Evolutionary conservation across 2,113 vertebrate genomes (phyloP).

Genomic region (Leptodactylus fuscus): DNA sequence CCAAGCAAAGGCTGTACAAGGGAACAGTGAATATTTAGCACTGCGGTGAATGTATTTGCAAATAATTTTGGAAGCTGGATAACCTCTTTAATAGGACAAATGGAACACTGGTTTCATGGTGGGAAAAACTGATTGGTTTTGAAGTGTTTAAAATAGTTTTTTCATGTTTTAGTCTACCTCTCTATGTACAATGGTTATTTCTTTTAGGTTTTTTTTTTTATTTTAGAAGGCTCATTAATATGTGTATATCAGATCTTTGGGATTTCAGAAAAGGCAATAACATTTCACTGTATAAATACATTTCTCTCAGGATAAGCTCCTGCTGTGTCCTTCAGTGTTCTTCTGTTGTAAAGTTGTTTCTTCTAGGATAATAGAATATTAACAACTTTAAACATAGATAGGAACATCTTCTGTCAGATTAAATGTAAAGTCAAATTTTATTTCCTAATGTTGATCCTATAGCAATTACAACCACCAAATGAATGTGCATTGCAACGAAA

Average conservation of each 20-base stretch:
- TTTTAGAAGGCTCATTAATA: neutral
- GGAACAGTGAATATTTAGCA: too few species aligned
- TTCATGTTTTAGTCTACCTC: neutral
- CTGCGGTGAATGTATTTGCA: too few species aligned
- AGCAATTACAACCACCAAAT: too few species aligned
- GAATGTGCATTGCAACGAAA: too few species aligned
- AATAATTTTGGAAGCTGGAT: too few species aligned
- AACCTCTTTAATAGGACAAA: too few species aligned
- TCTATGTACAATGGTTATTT: neutral
- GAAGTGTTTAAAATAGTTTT: too few species aligned
- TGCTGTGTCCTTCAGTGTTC: neutral
- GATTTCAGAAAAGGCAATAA: neutral
- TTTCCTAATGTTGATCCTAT: neutral
- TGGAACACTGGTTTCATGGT: too few species aligned
- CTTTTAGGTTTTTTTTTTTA: neutral
- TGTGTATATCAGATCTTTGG: neutral
- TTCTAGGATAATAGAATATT: slow-evolving; percentile 5
- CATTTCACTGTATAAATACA: neutral
- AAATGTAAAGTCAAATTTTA: neutral
- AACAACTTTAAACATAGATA: neutral
- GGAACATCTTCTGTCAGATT: neutral
- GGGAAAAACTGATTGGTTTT: too few species aligned
- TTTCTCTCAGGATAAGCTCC: neutral
- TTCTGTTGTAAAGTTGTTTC: neutral
- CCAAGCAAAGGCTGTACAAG: too few species aligned